Evolutionary conservation across 1,140 invertebrate genomes (phyloP).

Genomic region (Sweltsa coloradensis): DNA sequence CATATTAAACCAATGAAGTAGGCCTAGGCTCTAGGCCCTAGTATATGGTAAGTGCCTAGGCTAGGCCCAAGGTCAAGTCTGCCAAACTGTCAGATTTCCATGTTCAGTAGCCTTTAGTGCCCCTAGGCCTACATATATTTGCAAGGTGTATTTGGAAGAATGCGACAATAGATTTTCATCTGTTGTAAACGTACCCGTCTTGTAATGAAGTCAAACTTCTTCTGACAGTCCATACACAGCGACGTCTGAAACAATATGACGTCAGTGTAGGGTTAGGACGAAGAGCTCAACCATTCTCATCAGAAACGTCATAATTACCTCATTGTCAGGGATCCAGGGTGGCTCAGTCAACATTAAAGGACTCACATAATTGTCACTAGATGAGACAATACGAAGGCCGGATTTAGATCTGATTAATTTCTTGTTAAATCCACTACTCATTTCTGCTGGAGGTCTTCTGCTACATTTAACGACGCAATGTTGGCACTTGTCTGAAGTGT

Average conservation of each 20-base stretch:
- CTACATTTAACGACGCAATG: too few species aligned
- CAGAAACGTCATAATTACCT: conserved; percentile 21
- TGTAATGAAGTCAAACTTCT: conserved; percentile 34
- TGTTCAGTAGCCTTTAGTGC: too few species aligned
- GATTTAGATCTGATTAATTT: conserved; percentile 28
- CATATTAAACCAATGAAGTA: too few species aligned
- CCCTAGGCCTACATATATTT: too few species aligned
- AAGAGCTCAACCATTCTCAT: neutral
- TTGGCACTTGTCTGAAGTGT: too few species aligned
- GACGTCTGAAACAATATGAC: conserved; percentile 26
- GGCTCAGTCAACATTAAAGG: conserved; percentile 28
- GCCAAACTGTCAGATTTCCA: too few species aligned
- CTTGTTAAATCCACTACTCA: conserved; percentile 14
- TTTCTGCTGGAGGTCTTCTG: too few species aligned
- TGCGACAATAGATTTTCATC: neutral
- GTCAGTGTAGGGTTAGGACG: neutral
- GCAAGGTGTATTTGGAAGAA: neutral
- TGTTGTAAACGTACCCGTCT: conserved; percentile 28
- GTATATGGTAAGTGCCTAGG: too few species aligned
- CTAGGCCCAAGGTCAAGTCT: too few species aligned
- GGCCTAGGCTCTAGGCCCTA: too few species aligned
- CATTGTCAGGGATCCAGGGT: conserved; percentile 27
- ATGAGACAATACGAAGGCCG: conserved; percentile 26
- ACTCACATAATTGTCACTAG: conserved; percentile 23
- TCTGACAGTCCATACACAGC: conserved; percentile 29